Base-by-base conservation (phyloP, 2,113 vertebrate species). In the Pimephales promelas region DNA sequence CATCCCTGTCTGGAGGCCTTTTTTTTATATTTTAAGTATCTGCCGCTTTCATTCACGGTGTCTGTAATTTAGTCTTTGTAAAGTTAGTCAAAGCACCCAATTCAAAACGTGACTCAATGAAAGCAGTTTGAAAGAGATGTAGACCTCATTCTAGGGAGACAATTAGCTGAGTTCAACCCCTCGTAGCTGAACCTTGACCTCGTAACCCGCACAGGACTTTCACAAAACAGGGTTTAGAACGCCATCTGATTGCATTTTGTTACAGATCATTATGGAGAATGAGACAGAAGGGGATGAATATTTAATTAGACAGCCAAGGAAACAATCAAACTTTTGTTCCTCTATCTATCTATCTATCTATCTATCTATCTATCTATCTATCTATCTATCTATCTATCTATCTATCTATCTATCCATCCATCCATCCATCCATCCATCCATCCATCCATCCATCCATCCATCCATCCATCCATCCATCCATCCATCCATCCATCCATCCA, bases 161-260 rank as follows among this genome's bases (percentile, higher is more conserved):
- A 87, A 87, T 87, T 83, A 85, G 54, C 24, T 2, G 61, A 82
- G 76, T 81, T 83, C 81, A 40, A 57, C 40, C 36, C 74, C 31
- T 52, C 64, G 62, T 54, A 49, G 81, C 64, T 87, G 84, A 87
- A 85, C 86, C 78, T 66, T 87, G 86, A 87, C 84, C 70, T 47
- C 40, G 5, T 79, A 74, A 52, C 45, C 83, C 57, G 7, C n/a
- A 1, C 16, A 36, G 40, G 52, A 26, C 56, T 26, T 47, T 31
- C 36, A 87, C 76, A 87, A 87, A 85, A 85, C 70, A 18, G n/a
- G 84, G 84, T 85, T 87, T 87, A 83, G 10, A 82, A 73, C 43
- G 59, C 59, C 84, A 87, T 84, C 84, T 87, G 86, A 87, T 85
- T 87, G 83, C 81, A 81, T 85, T 87, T 72, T 83, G 84, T 81